A percentile compares a stretch with the other conserved stretches of the same genome.
These are phyloP conservation scores for Chunga burmeisteri DNA, from an alignment of 2,113 vertebrate genomes.

Conservation along the genomic window DNA sequence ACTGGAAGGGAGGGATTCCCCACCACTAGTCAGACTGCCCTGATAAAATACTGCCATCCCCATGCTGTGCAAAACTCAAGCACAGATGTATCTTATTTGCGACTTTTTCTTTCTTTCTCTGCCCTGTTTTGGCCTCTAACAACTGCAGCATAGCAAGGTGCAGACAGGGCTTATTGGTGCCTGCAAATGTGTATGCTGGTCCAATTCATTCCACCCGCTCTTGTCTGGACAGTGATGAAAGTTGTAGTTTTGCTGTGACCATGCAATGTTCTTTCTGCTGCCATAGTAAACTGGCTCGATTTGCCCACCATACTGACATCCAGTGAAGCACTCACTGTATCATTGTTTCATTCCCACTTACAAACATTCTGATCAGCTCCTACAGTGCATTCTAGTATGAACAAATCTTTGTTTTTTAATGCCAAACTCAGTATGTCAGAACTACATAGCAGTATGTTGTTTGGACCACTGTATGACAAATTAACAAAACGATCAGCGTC, in stretches of 20 bases:
- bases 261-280: not conserved
- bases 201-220: not conserved
- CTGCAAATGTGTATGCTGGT: not conserved
- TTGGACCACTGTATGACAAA: not conserved
- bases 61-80: not conserved
- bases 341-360: not conserved
- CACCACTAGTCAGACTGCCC: not conserved
- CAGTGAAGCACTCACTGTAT: not conserved
- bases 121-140: not conserved
- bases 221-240: not conserved
- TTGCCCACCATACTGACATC: not conserved
- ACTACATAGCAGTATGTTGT: not conserved
- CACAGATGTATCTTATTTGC: not conserved
- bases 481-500: not conserved
- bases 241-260: not conserved
- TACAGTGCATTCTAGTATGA: not conserved
- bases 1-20: not conserved
- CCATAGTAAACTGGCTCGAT: not conserved
- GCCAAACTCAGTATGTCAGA: not conserved
- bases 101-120: not conserved
- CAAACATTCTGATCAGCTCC: not conserved
- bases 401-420: not conserved
- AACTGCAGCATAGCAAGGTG: not conserved
- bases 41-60: not conserved
- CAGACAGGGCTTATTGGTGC: not conserved